Percentiles rank a stretch among this genome's conserved stretches.
phyloP scores from a whole-genome alignment of 2,888 invertebrate species.

The Clunio marinus region DNA sequence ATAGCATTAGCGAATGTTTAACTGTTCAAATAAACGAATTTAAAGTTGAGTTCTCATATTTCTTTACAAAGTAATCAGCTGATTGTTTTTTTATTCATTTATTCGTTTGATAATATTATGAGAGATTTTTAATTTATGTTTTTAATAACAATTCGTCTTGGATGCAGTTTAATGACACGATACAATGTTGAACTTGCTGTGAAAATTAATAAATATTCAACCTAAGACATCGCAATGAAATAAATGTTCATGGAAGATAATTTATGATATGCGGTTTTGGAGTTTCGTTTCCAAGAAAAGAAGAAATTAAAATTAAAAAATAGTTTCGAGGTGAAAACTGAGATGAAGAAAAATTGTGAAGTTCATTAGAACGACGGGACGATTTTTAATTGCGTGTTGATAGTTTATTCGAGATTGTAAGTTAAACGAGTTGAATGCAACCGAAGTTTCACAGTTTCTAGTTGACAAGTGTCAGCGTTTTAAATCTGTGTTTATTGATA shows the following conservation, averaged over 20 bases:
- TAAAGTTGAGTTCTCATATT: background rate
- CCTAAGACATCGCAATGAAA: no score
- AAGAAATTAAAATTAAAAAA: conserved; percentile 12
- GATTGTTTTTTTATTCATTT: background rate
- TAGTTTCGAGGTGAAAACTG: background rate
- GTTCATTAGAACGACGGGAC: conserved; percentile 8
- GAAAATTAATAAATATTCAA: background rate
- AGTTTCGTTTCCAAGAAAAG: background rate
- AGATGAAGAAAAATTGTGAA: conserved; percentile 1
- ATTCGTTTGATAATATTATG: background rate
- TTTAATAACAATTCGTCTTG: background rate
- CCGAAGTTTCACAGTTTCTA: background rate
- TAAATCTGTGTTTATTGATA: conserved; percentile 12
- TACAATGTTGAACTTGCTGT: background rate
- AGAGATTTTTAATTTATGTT: no score
- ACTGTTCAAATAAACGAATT: background rate
- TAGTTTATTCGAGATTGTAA: background rate
- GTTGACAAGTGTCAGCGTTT: conserved; percentile 12
- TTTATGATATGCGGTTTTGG: background rate
- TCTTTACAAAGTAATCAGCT: background rate
- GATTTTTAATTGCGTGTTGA: conserved; percentile 7
- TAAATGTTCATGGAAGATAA: background rate
- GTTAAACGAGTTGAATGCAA: background rate
- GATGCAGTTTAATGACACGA: background rate
- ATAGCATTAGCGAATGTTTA: no score